Conservation (phyloP, 1,140 invertebrate genomes). For the Lycorma delicatula region DNA sequence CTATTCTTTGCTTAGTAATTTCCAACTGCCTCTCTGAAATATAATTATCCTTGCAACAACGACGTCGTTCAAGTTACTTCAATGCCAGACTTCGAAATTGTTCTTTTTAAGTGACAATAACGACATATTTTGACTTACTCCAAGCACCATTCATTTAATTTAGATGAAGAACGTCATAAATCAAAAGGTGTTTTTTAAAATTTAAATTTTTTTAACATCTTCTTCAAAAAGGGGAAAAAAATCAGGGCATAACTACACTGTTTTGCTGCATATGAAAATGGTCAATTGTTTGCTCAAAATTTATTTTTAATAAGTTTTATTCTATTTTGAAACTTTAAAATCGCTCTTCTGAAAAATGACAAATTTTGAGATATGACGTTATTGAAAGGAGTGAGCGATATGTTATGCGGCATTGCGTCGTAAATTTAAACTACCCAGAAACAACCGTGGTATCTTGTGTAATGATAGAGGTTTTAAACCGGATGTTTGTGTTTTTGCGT, state of each 20-base stretch:
- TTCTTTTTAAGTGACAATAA: neutral
- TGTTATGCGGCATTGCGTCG: too few species aligned
- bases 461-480: too few species aligned
- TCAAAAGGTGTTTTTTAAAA: neutral
- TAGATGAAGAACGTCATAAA: neutral
- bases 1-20: neutral
- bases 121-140: neutral
- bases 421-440: too few species aligned
- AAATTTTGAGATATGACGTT: constrained; percentile 2
- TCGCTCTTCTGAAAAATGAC: neutral
- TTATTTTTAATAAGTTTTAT: neutral
- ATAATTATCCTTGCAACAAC: too few species aligned
- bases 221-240: neutral
- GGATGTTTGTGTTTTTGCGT: too few species aligned
- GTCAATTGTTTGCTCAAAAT: neutral
- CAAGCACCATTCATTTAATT: neutral
- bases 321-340: neutral
- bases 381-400: neutral
- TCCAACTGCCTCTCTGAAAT: neutral
- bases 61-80: too few species aligned
- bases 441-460: too few species aligned
- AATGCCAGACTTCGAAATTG: too few species aligned
- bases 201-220: neutral
- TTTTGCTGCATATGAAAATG: neutral
- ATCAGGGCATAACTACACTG: neutral